Evolutionary conservation across 2,797 vertebrate species (phyloP), one percentile per base, ranked within the genome.

Genomic region (Tachyglossus aculeatus): DNA sequence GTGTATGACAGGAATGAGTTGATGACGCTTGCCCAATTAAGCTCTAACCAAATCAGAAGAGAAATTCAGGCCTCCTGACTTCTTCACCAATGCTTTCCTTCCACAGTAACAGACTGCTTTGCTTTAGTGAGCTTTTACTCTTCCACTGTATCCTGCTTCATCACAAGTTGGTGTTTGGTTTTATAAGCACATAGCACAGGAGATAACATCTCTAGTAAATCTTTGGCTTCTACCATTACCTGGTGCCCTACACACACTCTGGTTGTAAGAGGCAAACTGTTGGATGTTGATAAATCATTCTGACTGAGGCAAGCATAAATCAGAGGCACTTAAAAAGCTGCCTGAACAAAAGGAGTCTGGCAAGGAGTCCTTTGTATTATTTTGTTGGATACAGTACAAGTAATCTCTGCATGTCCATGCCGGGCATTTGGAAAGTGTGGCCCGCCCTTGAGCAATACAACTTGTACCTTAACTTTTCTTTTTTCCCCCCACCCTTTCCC

Each of bases 181-280:
- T 22, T 21, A 7, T 25, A 9, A 18, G n/a, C 14, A 25, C 21
- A 13, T 34, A 18, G 29, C 0, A 0, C 13, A 34, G 22, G 11
- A 19, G 6, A 14, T 8, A 13, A 10, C 2, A 36, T 1, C 19
- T 9, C 9, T 37, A 25, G 12, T 0, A 4, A 12, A 24, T 33
- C 33, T 59, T 22, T 1, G 38, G 36, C 6, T 0, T 0, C 18
- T 47, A n/a, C n/a, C n/a, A n/a, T n/a, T n/a, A 21, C 34, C 67
- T 4, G 1, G 4, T 12, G 3, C 7, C 18, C 53, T 21, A 2
- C 29, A 0, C 21, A 45, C 61, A 59, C 0, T 7, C 55, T 40
- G 7, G 5, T 74, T 77, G 39, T 31, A 25, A 32, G 6, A 62
- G 24, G 9, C 24, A 11, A 6, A 24, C 2, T 39, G n/a, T 32